Evolutionary conservation across 2,888 invertebrate genomes (phyloP).

Genomic region (Hirtodrosophila trivittata): DNA sequence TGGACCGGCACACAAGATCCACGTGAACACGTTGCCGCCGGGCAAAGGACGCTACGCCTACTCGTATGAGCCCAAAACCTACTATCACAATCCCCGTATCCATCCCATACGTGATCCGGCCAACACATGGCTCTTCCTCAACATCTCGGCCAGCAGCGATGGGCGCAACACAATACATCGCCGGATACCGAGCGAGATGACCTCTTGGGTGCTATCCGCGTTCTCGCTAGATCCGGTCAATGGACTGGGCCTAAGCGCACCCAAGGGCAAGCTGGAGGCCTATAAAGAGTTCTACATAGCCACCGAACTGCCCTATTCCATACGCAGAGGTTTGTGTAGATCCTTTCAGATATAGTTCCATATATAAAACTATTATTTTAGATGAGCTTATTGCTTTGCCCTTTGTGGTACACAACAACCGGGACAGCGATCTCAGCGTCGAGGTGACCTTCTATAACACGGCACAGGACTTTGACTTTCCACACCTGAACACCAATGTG

Average conservation of each 20-base stretch:
- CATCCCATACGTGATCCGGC: constrained; percentile 90
- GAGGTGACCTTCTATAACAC: constrained; percentile 94
- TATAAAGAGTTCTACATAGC: constrained; percentile 93
- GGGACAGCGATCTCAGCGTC: constrained; percentile 90
- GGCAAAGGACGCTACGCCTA: constrained; percentile 95
- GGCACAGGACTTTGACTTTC: constrained; percentile 92
- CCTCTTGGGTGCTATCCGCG: constrained; percentile 92
- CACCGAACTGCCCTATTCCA: constrained; percentile 93
- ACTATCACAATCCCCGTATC: constrained; percentile 91
- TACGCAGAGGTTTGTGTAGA: constrained; percentile 86
- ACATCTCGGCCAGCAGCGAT: constrained; percentile 90
- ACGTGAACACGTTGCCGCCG: constrained; percentile 89
- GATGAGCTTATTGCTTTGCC: constrained; percentile 97
- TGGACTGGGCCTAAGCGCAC: constrained; percentile 90
- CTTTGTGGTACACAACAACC: constrained; percentile 94
- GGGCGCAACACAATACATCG: constrained; percentile 86
- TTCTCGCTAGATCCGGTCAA: constrained; percentile 91
- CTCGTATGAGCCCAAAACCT: constrained; percentile 92
- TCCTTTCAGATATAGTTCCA: no score
- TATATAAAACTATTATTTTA: no score
- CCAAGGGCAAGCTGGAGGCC: constrained; percentile 88
- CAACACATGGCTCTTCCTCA: constrained; percentile 93
- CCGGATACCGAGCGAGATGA: constrained; percentile 91
- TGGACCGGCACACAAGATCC: constrained; percentile 84
- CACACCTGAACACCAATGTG: constrained; percentile 90